phyloP scores from a whole-genome alignment of 1,140 invertebrate genomes.

The Globodera rostochiensis region DNA sequence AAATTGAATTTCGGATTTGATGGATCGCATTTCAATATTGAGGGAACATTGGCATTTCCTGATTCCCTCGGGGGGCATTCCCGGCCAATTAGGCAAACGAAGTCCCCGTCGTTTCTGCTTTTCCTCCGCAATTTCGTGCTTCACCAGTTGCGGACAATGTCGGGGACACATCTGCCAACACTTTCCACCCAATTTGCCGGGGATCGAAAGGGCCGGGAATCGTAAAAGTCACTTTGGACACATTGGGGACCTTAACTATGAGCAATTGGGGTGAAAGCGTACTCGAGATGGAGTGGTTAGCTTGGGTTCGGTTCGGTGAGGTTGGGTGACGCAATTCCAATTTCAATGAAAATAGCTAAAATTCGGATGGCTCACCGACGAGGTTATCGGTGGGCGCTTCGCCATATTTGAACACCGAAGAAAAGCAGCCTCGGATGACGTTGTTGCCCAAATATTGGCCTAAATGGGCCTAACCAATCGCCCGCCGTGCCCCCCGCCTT shows the following conservation, averaged over 20 bases:
- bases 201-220: neutral
- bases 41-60: neutral
- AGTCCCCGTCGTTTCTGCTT: neutral
- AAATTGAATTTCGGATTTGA: neutral
- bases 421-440: slow-evolving; percentile 59
- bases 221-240: neutral
- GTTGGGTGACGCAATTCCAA: neutral
- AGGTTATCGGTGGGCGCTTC: slow-evolving; percentile 45
- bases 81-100: slow-evolving; percentile 1
- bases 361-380: slow-evolving; percentile 33
- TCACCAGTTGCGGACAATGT: neutral
- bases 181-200: neutral
- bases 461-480: slow-evolving; percentile 32
- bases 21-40: neutral
- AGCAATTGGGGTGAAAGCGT: neutral
- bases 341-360: neutral
- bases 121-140: neutral
- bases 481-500: neutral
- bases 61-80: neutral
- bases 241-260: neutral
- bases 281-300: neutral
- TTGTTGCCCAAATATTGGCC: slow-evolving; percentile 59
- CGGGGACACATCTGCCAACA: neutral
- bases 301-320: neutral
- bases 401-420: slow-evolving; percentile 57